Evolutionary conservation across 2,113 vertebrate species (phyloP).

Genomic region (Stegostoma tigrinum): DNA sequence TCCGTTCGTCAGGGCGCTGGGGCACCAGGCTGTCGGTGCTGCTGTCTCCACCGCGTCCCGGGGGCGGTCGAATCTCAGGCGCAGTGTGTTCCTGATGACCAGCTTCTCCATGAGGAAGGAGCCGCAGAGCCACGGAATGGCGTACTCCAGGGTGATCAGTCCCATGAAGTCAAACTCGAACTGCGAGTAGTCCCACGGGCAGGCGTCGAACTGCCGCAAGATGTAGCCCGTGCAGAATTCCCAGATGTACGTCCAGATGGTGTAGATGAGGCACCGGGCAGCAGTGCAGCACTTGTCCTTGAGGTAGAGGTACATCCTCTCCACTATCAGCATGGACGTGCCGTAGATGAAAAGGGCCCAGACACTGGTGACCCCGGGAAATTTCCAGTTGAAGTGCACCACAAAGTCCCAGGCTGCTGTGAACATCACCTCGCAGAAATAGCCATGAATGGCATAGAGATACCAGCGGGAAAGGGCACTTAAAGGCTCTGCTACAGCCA

Average conservation of each 20-base stretch:
- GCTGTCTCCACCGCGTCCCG: conserved; percentile 46
- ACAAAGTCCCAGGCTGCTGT: conserved; percentile 96
- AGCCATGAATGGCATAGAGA: conserved; percentile 94
- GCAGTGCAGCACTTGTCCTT: conserved; percentile 73
- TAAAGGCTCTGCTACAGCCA: conserved; percentile 74
- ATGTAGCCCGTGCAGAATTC: conserved; percentile 89
- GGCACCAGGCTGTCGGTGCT: conserved; percentile 40
- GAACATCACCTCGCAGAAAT: conserved; percentile 99
- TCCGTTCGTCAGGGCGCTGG: conserved; percentile 64
- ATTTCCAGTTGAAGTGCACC: conserved; percentile 93
- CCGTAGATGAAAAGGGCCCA: conserved; percentile 98
- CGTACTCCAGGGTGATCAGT: conserved; percentile 91
- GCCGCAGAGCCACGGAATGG: conserved; percentile 93
- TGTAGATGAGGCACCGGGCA: conserved; percentile 89
- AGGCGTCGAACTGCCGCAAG: conserved; percentile 87
- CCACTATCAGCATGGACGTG: conserved; percentile 92
- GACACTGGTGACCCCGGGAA: conserved; percentile 92
- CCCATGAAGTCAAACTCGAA: conserved; percentile 98
- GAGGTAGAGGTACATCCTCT: conserved; percentile 87
- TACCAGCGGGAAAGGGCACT: conserved; percentile 91
- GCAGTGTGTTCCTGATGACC: conserved; percentile 87
- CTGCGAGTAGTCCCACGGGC: conserved; percentile 95
- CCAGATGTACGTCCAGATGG: conserved; percentile 92
- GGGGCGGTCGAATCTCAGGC: conserved; percentile 78
- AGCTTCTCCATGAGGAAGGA: conserved; percentile 87